Percentiles rank a stretch among this genome's conserved stretches.
These are phyloP conservation scores for Coboldia fuscipes DNA, from an alignment of 1,140 invertebrate species.

Conservation along the genomic window DNA sequence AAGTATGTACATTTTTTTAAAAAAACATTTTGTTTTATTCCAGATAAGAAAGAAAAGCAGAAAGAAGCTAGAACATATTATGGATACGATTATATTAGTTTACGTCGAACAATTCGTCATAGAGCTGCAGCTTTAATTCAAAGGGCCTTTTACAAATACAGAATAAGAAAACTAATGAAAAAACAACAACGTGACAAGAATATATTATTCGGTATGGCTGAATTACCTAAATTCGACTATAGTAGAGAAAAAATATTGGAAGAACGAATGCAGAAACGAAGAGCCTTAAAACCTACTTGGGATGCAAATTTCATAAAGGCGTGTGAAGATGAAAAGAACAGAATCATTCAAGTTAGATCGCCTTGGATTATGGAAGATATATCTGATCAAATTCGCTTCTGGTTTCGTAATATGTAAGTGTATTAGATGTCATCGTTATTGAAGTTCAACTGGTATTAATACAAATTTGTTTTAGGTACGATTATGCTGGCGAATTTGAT, in stretches of 20 bases:
- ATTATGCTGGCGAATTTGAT: conserved; percentile 25
- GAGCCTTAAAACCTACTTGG: conserved; percentile 24
- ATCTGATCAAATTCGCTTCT: conserved; percentile 39
- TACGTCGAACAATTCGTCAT: too few relatives aligned
- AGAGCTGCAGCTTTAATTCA: conserved; percentile 24
- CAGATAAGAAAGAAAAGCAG: too few relatives aligned
- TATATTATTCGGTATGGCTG: conserved; percentile 21
- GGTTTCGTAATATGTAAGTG: conserved; percentile 35
- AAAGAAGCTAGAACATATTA: too few relatives aligned
- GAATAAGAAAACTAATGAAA: conserved; percentile 12
- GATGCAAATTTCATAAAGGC: conserved; percentile 26
- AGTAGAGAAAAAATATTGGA: conserved; percentile 23
- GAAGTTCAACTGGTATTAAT: background rate
- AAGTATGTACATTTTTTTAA: too few relatives aligned
- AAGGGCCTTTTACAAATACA: conserved; percentile 23
- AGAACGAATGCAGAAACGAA: conserved; percentile 25
- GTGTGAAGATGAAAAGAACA: conserved; percentile 28
- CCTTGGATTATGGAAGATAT: conserved; percentile 43
- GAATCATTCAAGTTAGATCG: conserved; percentile 27
- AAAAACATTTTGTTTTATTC: too few relatives aligned
- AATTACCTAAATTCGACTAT: conserved; percentile 16
- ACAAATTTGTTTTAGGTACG: conserved; percentile 15
- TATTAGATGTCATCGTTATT: background rate
- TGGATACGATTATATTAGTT: too few relatives aligned
- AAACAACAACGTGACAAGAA: conserved; percentile 16